A percentile compares a stretch with the other conserved stretches of the same genome.
Conservation (phyloP, 2,797 vertebrate species). For the Notamacropus eugenii region DNA sequence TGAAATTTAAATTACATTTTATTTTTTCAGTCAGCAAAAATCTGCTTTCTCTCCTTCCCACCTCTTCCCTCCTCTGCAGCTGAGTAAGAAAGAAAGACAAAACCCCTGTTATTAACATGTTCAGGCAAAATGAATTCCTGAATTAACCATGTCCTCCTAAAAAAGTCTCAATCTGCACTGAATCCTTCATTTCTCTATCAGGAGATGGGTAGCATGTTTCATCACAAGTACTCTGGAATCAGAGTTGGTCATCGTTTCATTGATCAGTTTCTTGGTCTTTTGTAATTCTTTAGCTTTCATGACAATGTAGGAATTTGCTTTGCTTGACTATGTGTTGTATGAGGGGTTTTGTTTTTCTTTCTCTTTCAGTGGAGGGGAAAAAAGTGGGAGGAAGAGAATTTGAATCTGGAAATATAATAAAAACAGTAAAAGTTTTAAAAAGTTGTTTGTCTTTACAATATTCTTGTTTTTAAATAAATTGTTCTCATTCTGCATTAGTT, state of each 20-base stretch:
- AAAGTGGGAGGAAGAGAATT: not conserved
- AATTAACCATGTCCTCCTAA: not conserved
- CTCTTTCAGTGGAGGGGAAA: not conserved
- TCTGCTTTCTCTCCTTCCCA: not conserved
- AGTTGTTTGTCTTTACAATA: no score
- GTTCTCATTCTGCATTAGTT: not conserved
- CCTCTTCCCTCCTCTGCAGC: not conserved
- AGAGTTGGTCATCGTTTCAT: not conserved
- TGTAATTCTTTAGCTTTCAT: not conserved
- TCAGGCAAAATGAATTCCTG: not conserved
- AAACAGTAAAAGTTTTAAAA: no score
- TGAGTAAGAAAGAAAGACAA: not conserved
- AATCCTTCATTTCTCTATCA: not conserved
- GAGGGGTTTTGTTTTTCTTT: not conserved
- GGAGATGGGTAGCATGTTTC: not conserved
- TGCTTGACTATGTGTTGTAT: no score
- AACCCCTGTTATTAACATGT: not conserved
- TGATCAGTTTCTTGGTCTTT: not conserved
- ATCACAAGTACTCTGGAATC: not conserved
- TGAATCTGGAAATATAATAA: no score
- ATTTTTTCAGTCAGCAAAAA: not conserved
- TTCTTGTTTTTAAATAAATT: not conserved
- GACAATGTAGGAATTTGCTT: not conserved
- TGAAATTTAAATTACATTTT: not conserved
- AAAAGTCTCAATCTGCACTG: not conserved